Base-by-base conservation (phyloP, 35 echinoderm and acorn worm genomes). In the Anneissia japonica region DNA sequence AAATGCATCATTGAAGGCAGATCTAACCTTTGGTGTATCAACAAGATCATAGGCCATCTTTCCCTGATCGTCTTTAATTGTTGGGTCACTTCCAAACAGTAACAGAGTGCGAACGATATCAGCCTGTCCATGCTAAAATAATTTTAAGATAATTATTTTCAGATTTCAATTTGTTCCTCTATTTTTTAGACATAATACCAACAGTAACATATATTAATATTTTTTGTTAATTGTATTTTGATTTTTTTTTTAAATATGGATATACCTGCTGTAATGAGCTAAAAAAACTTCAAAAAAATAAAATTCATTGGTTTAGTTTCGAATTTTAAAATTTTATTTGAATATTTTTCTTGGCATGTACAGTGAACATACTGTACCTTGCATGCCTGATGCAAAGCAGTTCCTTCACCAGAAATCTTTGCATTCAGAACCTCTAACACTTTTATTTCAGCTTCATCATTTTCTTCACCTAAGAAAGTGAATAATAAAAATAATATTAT, bases 381-480 rank as follows among this genome's bases (percentile, higher is more conserved):
- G 23, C 35, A 81, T 10, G 79, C 79, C 9, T 38, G 37, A 30
- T 81, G 79, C 28, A 81, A 32, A 12, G 40, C 79, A 9, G 79
- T 81, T 37, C 79, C 79, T 21, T 81, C 3, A 40, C 38, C 79
- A 81, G 10, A 16, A 81, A 38, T 9, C 14, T 38, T 40, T 30
- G 35, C 6, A 40, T 81, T 81, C 28, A 81, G 40, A 30, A 81
- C 79, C 38, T 81, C 79, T 81, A 81, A 37, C 40, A 81, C 79
- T 30, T 81, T 81, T 3, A 81, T 39, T 13, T 14, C 79, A 38
- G 14, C 36, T 30, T 40, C 37, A 39, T 81, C 79, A 14, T 81
- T 81, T 37, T 39, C 79, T 81, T 35, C 79, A 81, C 36, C 36
- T 37, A 40, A 39, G 33, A 39, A 81, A 32, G 3, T 32, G 9